A percentile compares a stretch with the other conserved stretches of the same genome.
Conservation (phyloP, 2,113 vertebrate species). For the Bos javanicus region DNA sequence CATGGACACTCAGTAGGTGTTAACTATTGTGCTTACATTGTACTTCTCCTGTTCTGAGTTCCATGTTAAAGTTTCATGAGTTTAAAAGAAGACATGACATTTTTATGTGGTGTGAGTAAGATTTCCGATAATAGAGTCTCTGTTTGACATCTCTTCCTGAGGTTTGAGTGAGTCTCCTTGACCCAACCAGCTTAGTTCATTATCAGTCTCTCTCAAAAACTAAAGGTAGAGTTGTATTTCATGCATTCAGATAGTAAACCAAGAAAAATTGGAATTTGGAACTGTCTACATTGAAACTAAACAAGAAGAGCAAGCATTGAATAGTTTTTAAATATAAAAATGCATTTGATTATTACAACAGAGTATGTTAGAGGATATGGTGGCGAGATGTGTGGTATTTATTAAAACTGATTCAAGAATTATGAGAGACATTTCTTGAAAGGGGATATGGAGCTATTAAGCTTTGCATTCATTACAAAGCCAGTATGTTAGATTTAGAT, state of each 20-base stretch:
- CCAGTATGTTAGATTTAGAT: constrained; percentile 59
- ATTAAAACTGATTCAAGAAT: constrained; percentile 59
- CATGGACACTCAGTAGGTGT: not conserved
- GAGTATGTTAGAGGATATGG: constrained; percentile 52
- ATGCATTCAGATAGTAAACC: not conserved
- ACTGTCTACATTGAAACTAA: not conserved
- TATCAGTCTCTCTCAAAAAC: not conserved
- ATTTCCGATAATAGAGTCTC: not conserved
- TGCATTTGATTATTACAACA: constrained; percentile 45
- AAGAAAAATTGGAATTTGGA: not conserved
- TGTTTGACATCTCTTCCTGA: not conserved
- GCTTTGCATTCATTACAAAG: constrained; percentile 57
- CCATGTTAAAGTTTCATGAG: not conserved
- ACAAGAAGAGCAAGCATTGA: constrained; percentile 15
- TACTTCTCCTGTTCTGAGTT: not conserved
- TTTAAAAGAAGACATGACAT: not conserved
- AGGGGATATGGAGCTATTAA: constrained; percentile 44
- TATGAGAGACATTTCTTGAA: constrained; percentile 54
- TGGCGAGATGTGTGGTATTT: constrained; percentile 16
- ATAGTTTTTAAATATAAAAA: constrained; percentile 43
- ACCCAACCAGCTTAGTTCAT: not conserved
- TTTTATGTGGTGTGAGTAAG: not conserved
- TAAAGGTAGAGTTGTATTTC: not conserved
- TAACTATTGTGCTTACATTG: not conserved
- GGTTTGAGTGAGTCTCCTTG: not conserved